A percentile compares a stretch with the other conserved stretches of the same genome.
phyloP scores from a whole-genome alignment of 2,888 invertebrate species.

The Stenchaetothrips biformis region DNA sequence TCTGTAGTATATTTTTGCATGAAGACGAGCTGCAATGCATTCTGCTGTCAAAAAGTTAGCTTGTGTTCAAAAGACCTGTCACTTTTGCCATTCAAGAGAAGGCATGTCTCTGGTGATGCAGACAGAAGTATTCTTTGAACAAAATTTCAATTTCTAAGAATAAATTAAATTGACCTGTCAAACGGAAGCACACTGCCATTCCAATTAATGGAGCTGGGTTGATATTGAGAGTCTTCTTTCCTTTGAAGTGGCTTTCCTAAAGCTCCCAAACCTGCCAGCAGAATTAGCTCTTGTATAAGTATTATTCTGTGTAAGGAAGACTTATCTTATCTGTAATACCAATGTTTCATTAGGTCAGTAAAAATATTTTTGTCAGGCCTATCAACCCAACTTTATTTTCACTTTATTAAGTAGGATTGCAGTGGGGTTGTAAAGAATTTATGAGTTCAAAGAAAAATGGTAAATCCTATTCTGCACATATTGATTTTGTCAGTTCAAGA shows the following conservation, averaged over 20 bases:
- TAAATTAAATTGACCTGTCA: not conserved
- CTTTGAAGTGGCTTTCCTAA: not conserved
- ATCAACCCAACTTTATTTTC: constrained; percentile 5
- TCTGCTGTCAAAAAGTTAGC: not conserved
- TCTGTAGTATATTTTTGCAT: constrained; percentile 22
- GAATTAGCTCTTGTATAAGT: no score
- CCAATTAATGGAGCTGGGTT: constrained; percentile 10
- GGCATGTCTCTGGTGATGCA: not conserved
- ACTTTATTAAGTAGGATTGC: not conserved
- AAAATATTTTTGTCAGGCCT: not conserved
- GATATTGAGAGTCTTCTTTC: not conserved
- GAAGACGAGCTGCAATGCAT: constrained; percentile 1
- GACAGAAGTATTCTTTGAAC: not conserved
- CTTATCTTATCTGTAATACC: not conserved
- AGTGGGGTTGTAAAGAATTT: not conserved
- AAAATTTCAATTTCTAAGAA: not conserved
- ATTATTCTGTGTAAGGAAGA: not conserved
- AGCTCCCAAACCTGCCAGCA: not conserved
- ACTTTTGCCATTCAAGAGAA: not conserved
- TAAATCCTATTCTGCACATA: no score
- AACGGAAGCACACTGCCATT: not conserved
- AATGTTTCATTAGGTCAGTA: no score
- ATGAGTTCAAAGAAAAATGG: no score
- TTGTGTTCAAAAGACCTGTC: constrained; percentile 10
- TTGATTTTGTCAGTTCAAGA: not conserved